These are phyloP conservation scores for Rhingia campestris DNA, from an alignment of 2,888 invertebrate species.

Conservation along the genomic window DNA sequence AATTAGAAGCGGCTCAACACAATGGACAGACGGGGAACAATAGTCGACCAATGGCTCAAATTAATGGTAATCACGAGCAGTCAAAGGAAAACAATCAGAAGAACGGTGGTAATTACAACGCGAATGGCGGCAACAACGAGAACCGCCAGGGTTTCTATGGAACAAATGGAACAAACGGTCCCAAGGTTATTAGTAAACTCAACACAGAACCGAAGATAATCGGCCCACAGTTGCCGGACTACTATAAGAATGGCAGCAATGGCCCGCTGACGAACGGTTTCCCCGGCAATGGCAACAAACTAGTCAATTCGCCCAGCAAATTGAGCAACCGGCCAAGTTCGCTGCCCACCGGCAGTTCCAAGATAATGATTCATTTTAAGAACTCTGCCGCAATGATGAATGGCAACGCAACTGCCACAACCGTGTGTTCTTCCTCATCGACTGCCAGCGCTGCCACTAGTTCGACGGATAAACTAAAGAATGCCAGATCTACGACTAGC, in stretches of 20 bases:
- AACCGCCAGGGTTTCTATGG: conserved; percentile 65
- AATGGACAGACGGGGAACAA: conserved; percentile 24
- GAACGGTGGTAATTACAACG: conserved; percentile 45
- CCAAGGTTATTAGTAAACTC: conserved; percentile 75
- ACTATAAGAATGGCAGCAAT: conserved; percentile 51
- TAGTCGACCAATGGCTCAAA: conserved; percentile 72
- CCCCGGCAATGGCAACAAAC: conserved; percentile 79
- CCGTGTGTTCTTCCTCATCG: conserved; percentile 67
- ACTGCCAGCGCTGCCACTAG: conserved; percentile 57
- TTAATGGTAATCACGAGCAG: conserved; percentile 72
- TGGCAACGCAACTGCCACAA: conserved; percentile 61
- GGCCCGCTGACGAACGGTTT: conserved; percentile 53
- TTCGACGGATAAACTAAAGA: conserved; percentile 58
- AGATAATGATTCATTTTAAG: conserved; percentile 84
- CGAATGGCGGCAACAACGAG: conserved; percentile 57
- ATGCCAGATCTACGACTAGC: background rate
- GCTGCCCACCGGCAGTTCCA: conserved; percentile 70
- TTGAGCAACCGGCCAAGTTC: conserved; percentile 63
- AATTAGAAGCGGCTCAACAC: conserved; percentile 84
- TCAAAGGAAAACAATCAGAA: conserved; percentile 73
- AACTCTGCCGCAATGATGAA: conserved; percentile 77
- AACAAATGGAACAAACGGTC: conserved; percentile 43
- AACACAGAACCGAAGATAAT: conserved; percentile 78
- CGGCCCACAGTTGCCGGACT: conserved; percentile 79
- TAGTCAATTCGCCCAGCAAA: conserved; percentile 79